These are phyloP conservation scores for Listronotus oregonensis DNA, from an alignment of 1,140 invertebrate genomes.

Conservation along the genomic window DNA sequence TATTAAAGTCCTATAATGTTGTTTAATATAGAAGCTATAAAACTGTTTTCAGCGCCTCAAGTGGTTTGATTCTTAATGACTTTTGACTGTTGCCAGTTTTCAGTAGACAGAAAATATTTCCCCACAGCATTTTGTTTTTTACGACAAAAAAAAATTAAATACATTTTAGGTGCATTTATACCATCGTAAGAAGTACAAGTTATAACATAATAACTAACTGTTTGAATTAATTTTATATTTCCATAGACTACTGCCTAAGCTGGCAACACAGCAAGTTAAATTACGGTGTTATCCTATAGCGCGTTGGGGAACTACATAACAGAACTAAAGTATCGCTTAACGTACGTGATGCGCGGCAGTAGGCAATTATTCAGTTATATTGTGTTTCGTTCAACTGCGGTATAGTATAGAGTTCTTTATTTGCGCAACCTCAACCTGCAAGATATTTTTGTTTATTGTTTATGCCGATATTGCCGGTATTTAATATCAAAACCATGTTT, in stretches of 20 bases:
- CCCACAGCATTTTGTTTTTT: too few species aligned
- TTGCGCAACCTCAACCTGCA: slow-evolving; percentile 7
- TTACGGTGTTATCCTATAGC: slow-evolving; percentile 2
- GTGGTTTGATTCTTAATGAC: slow-evolving; percentile 3
- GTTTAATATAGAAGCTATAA: not conserved
- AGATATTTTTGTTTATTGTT: slow-evolving; percentile 3
- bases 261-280: slow-evolving; percentile 4
- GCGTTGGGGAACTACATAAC: slow-evolving; percentile 4
- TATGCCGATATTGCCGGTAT: slow-evolving; percentile 12
- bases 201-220: slow-evolving; percentile 4
- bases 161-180: not conserved
- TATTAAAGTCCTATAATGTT: slow-evolving; percentile 6
- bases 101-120: too few species aligned
- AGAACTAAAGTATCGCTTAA: slow-evolving; percentile 10
- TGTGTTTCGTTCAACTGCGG: slow-evolving; percentile 4
- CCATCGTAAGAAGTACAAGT: not conserved
- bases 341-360: slow-evolving; percentile 4
- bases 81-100: slow-evolving; percentile 4
- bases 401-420: slow-evolving; percentile 4
- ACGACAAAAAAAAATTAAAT: too few species aligned
- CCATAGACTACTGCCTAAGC: not conserved
- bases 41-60: not conserved
- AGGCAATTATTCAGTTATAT: slow-evolving; percentile 13
- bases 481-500: not conserved
- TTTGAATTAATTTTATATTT: slow-evolving; percentile 1